phyloP scores from a whole-genome alignment of 2,888 invertebrate genomes.

The Hecatera dysodea region DNA sequence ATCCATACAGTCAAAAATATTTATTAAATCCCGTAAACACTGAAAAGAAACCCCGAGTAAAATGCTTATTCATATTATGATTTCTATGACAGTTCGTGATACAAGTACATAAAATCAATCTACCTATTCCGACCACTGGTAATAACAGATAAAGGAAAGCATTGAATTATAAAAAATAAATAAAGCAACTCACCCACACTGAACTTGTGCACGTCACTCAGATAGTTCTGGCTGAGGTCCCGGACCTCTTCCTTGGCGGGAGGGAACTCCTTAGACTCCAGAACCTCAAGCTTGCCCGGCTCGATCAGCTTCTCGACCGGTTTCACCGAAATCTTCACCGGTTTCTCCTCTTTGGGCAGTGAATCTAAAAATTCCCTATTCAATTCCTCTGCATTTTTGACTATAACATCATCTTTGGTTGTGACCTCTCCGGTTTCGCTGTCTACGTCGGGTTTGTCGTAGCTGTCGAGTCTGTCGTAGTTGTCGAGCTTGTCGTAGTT shows the following conservation, averaged over 20 bases:
- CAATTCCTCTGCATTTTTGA: constrained; percentile 83
- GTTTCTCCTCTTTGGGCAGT: constrained; percentile 77
- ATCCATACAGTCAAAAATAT: too few relatives aligned
- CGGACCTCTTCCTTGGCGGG: constrained; percentile 41
- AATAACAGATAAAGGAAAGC: too few relatives aligned
- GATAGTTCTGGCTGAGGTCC: constrained; percentile 61
- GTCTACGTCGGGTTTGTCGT: constrained; percentile 59
- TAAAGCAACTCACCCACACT: constrained; percentile 72
- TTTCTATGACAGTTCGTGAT: too few relatives aligned
- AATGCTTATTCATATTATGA: too few relatives aligned
- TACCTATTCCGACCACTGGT: too few relatives aligned
- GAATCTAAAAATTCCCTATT: constrained; percentile 87
- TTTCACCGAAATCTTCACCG: constrained; percentile 79
- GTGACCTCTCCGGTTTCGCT: constrained; percentile 72
- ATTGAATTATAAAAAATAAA: too few relatives aligned
- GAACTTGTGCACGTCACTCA: constrained; percentile 73
- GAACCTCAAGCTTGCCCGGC: constrained; percentile 70
- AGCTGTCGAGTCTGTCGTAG: constrained; percentile 20
- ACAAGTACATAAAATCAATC: too few relatives aligned
- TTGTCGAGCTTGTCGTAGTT: constrained; percentile 18
- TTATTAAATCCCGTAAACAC: too few relatives aligned
- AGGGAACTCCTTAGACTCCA: background rate
- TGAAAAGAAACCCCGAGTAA: too few relatives aligned
- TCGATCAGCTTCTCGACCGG: constrained; percentile 81
- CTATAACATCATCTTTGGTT: constrained; percentile 74